Evolutionary conservation across 2,888 invertebrate species (phyloP), one percentile per base, ranked within the genome.

Genomic region (Ellobium chinense): DNA sequence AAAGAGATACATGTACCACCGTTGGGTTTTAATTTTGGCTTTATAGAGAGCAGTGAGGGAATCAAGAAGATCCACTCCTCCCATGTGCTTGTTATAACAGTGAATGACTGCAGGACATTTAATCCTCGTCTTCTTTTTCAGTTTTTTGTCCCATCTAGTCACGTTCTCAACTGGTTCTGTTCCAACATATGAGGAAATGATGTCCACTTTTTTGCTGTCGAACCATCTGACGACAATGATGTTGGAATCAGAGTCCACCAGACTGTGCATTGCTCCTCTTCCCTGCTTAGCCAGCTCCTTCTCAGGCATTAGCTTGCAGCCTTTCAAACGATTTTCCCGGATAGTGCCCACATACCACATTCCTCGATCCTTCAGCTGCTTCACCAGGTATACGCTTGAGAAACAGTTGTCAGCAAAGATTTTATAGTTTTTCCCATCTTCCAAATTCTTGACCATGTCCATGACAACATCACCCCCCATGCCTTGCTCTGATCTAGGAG

Each of bases 131-230:
- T n/a, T n/a, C n/a, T n/a, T n/a, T n/a, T n/a, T n/a, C 39, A n/a
- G 34, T 60, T 54, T 75, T 46, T 65, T 75, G 75, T 75, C 75
- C 63, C 63, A 75, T 4, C 65, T 27, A n/a, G 63, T 37, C 9
- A 65, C 65, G 21, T 63, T 37, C 18, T 36, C 54, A 39, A 70
- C 24, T 21, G 84, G 85, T 46, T 85, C 82, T 68, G 60, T 36
- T n/a, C 80, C 82, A 34, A 82, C 80, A 31, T 69, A 83, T 14
- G 80, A 83, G 24, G 85, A 86, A n/a, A 85, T 37, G 12, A 84
- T 56, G 72, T 83, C 82, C 21, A 85, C 85, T 58, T 77, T 27
- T 79, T 79, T 81, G 58, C 85, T 86, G 79, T 85, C 85, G 80
- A 73, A 83, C 85, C 85, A 85, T 24, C 84, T 65, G 14, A 85